Conservation (phyloP, 2,797 vertebrate genomes). For the Lacerta viridis region DNA sequence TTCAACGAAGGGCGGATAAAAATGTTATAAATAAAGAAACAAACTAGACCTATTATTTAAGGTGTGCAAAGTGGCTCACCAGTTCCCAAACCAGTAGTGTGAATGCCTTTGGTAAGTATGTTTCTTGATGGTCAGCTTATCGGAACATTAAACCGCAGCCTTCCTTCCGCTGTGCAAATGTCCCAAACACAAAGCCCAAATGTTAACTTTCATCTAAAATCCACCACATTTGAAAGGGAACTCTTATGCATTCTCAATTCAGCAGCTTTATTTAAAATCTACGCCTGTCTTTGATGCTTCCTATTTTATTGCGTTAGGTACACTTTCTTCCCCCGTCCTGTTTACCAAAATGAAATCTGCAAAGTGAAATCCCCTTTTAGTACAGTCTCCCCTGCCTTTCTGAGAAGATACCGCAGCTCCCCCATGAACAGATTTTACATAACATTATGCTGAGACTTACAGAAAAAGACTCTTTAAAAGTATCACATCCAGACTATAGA, state of each 20-base stretch:
- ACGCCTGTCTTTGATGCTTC: not conserved
- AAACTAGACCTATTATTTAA: not conserved
- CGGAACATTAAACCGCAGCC: not conserved
- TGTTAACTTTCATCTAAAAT: not conserved
- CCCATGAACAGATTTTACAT: slow-evolving; percentile 49
- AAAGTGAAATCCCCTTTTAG: slow-evolving; percentile 60
- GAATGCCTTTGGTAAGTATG: not conserved
- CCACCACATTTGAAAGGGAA: slow-evolving; percentile 17
- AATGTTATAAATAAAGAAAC: too few relatives aligned
- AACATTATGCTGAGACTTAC: slow-evolving; percentile 53
- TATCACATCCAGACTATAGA: slow-evolving; percentile 43
- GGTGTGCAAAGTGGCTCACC: too few relatives aligned
- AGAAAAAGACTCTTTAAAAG: slow-evolving; percentile 49
- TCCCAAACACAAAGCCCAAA: not conserved
- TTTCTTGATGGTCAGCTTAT: not conserved
- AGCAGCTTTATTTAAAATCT: slow-evolving; percentile 42
- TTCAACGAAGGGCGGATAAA: too few relatives aligned
- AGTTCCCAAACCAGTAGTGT: not conserved
- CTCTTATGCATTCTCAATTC: slow-evolving; percentile 36
- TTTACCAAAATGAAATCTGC: slow-evolving; percentile 55
- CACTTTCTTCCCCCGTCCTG: slow-evolving; percentile 26
- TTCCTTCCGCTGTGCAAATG: not conserved
- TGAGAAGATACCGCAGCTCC: slow-evolving; percentile 48
- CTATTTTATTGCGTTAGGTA: slow-evolving; percentile 36
- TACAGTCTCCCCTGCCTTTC: slow-evolving; percentile 40